Conservation (phyloP, 2,888 invertebrate species). For the Mimumesa dahlbomi region DNA sequence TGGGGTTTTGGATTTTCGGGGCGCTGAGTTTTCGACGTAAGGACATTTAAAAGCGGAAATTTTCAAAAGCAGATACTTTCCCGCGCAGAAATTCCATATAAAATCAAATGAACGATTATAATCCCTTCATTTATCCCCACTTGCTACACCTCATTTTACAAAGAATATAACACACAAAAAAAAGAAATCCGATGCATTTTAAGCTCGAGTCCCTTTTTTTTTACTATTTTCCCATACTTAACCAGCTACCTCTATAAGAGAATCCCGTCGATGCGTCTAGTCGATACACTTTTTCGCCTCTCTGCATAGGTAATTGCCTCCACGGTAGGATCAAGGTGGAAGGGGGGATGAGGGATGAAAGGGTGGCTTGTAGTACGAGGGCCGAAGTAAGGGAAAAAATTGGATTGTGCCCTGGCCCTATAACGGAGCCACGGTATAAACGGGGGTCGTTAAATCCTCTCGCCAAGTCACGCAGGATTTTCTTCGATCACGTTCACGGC, state of each 20-base stretch:
- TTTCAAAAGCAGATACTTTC: too few relatives aligned
- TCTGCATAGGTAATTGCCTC: constrained; percentile 71
- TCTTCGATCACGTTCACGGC: constrained; percentile 48
- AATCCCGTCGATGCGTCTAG: constrained; percentile 63
- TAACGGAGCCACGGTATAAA: constrained; percentile 56
- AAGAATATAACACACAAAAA: constrained; percentile 9
- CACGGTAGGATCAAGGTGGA: constrained; percentile 54
- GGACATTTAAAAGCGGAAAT: too few relatives aligned
- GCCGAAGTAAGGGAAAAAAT: constrained; percentile 46
- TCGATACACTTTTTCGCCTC: constrained; percentile 63
- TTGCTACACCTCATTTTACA: too few relatives aligned
- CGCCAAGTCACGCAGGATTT: constrained; percentile 61
- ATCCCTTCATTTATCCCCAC: too few relatives aligned
- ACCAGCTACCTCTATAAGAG: too few relatives aligned
- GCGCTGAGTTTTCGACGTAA: too few relatives aligned
- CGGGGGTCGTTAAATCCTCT: constrained; percentile 64
- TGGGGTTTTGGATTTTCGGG: too few relatives aligned
- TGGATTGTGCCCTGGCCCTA: constrained; percentile 50
- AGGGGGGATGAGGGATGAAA: constrained; percentile 39
- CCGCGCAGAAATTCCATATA: too few relatives aligned
- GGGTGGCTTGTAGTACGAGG: constrained; percentile 54
- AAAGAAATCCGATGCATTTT: constrained; percentile 27
- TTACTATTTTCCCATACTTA: too few relatives aligned
- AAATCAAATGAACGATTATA: too few relatives aligned
- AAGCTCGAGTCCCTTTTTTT: too few relatives aligned